Evolutionary conservation across 1,140 invertebrate genomes (phyloP).

Genomic region (Euura saliciscinereae): DNA sequence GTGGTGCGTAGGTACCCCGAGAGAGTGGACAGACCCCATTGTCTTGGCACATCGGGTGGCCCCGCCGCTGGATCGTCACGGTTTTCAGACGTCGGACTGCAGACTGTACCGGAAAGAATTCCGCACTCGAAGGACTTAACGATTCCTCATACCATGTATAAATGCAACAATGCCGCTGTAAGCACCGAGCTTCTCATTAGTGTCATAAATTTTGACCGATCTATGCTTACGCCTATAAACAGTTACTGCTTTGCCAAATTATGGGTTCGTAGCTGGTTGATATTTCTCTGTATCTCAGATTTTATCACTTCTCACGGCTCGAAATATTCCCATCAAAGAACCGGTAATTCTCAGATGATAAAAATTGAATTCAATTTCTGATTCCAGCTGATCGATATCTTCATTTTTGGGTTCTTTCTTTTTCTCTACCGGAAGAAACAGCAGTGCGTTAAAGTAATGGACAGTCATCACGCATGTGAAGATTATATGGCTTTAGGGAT

Average conservation of each 20-base stretch:
- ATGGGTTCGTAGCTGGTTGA: not conserved
- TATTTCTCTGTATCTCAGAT: not conserved
- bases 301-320: not conserved
- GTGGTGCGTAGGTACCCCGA: not conserved
- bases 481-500: too few species aligned
- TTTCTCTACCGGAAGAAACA: too few species aligned
- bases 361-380: not conserved
- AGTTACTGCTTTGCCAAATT: not conserved
- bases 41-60: conserved; percentile 9
- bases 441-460: too few species aligned
- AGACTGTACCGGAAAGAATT: not conserved
- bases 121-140: not conserved
- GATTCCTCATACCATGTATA: not conserved
- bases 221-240: not conserved
- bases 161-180: not conserved
- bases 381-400: not conserved
- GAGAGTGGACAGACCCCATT: conserved; percentile 3
- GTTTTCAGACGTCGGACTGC: not conserved
- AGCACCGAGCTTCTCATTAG: not conserved
- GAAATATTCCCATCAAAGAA: not conserved
- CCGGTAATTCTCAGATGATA: not conserved
- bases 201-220: not conserved
- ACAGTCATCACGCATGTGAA: too few species aligned
- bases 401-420: too few species aligned
- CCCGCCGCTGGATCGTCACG: not conserved